Base-by-base conservation (phyloP, 2,797 vertebrate genomes). In the Molossus molossus region DNA sequence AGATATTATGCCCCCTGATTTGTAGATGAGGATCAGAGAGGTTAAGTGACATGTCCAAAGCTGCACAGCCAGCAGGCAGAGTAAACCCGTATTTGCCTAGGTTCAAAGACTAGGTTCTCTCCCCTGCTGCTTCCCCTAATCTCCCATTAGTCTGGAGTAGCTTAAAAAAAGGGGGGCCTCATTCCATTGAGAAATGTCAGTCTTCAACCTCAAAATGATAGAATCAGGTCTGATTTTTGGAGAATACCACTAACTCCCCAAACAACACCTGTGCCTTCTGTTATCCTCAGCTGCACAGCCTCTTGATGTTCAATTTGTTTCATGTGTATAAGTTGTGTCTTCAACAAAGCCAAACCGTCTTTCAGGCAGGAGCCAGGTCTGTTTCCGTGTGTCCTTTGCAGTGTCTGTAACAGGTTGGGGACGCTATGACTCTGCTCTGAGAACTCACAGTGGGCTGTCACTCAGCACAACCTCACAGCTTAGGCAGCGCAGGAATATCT, bases 121-220 rank as follows among this genome's bases (percentile, higher is more conserved):
- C 23, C 67, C 27, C 12, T 18, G 40, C 10, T 81, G 55, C 6
- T 21, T 62, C 13, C 2, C 6, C 9, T 18, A 12, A 40, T n/a
- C 48, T 60, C 64, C 58, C n/a, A 18, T 10, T 1, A 13, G n/a
- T 91, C 48, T 5, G 9, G n/a, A 4, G 9, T 17, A 17, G 37
- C 21, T 50, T 70, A 23, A 4, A 3, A 15, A 50, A 69, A 79
- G 37, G 40, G 27, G 57, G 55, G 11, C 58, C 23, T 62, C 6
- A 27, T 60, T 89, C 48, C 57, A 76, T 40, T n/a, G 81, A 72
- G 88, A 83, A 58, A 90, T 25, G 58, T 45, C 1, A 3, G 40
- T 76, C 18, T 80, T 92, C 81, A 85, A 50, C 25, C 55, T 83
- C 67, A 89, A 90, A 90, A 58, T 53, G 70, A 70, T 4, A 76